These are phyloP conservation scores for Aplidium turbinatum DNA, from an alignment of 23 tunicate genomes.

Conservation along the genomic window DNA sequence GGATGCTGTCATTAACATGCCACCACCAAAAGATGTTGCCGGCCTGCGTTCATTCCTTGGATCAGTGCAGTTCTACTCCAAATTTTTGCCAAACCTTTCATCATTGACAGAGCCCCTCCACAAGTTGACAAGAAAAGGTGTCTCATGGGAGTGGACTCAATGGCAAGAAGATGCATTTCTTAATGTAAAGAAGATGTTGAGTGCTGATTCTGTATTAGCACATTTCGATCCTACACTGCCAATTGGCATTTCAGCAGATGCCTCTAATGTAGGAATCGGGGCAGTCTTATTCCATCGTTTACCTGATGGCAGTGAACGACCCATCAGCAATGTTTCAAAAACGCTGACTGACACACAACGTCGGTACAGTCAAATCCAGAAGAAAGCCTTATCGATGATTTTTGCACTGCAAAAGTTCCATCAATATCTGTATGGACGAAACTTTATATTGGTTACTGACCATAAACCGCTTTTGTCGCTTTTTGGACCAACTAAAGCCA, in stretches of 20 bases:
- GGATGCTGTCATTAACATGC: conserved; percentile 25
- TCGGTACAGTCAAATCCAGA: conserved; percentile 40
- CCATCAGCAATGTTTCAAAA: conserved; percentile 34
- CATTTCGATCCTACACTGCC: conserved; percentile 38
- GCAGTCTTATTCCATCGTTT: conserved; percentile 39
- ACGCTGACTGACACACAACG: conserved; percentile 15
- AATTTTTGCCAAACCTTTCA: conserved; percentile 27
- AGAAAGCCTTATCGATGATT: conserved; percentile 32
- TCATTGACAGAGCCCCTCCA: conserved; percentile 26
- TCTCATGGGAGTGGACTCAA: conserved; percentile 1
- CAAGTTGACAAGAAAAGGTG: conserved; percentile 24
- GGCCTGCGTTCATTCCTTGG: conserved; percentile 31
- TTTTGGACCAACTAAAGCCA: conserved; percentile 24
- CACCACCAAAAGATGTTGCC: conserved; percentile 7
- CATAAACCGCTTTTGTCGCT: conserved; percentile 31
- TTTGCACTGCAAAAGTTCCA: conserved; percentile 2
- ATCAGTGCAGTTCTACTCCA: conserved; percentile 28
- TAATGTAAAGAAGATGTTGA: neutral
- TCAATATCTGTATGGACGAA: conserved; percentile 29
- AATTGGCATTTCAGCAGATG: conserved; percentile 23
- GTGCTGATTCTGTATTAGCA: conserved; percentile 10
- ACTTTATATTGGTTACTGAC: conserved; percentile 37
- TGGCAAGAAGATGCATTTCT: conserved; percentile 4
- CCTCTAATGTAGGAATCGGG: conserved; percentile 31
- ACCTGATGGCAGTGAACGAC: conserved; percentile 28